Evolutionary conservation across 1,140 invertebrate species (phyloP).

Genomic region (Cotesia chilonis): DNA sequence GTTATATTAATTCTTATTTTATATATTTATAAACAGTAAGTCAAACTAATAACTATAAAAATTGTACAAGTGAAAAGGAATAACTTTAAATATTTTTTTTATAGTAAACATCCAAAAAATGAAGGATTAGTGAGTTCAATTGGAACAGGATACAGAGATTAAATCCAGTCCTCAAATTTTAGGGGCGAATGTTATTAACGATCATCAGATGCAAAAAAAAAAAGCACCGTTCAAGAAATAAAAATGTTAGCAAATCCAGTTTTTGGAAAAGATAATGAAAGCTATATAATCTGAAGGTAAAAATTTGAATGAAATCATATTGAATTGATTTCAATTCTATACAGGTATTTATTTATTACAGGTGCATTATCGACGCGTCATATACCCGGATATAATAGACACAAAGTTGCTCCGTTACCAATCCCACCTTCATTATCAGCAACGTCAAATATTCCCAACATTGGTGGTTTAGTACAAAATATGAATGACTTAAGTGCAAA

Average conservation of each 20-base stretch:
- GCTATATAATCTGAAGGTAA: conserved; percentile 64
- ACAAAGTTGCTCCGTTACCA: conserved; percentile 63
- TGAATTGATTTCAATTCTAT: neutral
- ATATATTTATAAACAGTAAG: conserved; percentile 82
- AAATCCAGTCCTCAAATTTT: conserved; percentile 60
- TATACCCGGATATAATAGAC: conserved; percentile 55
- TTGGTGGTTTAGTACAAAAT: conserved; percentile 61
- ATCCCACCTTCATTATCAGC: conserved; percentile 60
- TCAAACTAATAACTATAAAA: conserved; percentile 39
- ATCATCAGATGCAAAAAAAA: conserved; percentile 45
- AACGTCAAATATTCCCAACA: conserved; percentile 60
- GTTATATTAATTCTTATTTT: conserved; percentile 77
- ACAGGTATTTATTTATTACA: conserved; percentile 26
- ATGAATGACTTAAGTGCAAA: conserved; percentile 62
- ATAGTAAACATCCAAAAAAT: conserved; percentile 67
- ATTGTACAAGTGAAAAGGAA: neutral
- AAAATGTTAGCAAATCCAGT: conserved; percentile 61
- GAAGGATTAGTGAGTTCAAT: conserved; percentile 59
- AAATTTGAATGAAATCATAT: conserved; percentile 43
- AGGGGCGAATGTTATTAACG: conserved; percentile 56
- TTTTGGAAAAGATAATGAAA: conserved; percentile 56
- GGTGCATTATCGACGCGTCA: conserved; percentile 51
- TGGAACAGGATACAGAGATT: conserved; percentile 59
- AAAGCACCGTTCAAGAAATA: conserved; percentile 37
- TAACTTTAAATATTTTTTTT: conserved; percentile 37